phyloP scores from a whole-genome alignment of 1,140 invertebrate species.

The Patella vulgata region DNA sequence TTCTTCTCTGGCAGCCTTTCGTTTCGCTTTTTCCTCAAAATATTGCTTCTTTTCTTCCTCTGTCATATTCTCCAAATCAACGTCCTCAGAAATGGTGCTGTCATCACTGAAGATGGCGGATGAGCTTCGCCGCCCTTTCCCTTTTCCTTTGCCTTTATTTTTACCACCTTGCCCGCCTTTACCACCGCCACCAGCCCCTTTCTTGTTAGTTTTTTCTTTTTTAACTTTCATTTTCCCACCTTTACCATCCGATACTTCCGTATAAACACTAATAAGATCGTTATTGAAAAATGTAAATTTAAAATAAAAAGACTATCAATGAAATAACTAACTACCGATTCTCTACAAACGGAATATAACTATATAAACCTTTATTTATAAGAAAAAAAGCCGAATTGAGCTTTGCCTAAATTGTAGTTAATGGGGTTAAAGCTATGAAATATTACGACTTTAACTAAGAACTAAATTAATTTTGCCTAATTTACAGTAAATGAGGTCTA shows the following conservation, averaged over 20 bases:
- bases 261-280: slow-evolving; percentile 48
- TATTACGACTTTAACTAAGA: too few species aligned
- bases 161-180: slow-evolving; percentile 37
- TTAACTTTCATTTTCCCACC: slow-evolving; percentile 55
- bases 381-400: too few species aligned
- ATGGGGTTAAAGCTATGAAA: too few species aligned
- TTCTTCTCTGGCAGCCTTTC: slow-evolving; percentile 55
- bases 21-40: slow-evolving; percentile 52
- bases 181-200: slow-evolving; percentile 32
- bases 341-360: too few species aligned
- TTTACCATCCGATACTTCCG: slow-evolving; percentile 56
- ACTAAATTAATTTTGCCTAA: too few species aligned
- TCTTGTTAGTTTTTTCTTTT: slow-evolving; percentile 48
- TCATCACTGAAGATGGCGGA: slow-evolving; percentile 51
- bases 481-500: too few species aligned
- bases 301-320: too few species aligned
- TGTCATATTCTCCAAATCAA: slow-evolving; percentile 63
- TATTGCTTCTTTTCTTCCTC: slow-evolving; percentile 61
- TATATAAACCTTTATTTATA: too few species aligned
- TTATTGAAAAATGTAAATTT: too few species aligned
- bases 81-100: slow-evolving; percentile 60
- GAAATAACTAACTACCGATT: too few species aligned
- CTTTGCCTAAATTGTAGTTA: too few species aligned
- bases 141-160: slow-evolving; percentile 26
- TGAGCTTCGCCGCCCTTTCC: slow-evolving; percentile 12